Evolutionary conservation across 2,113 vertebrate genomes (phyloP).

Genomic region (Natator depressus): DNA sequence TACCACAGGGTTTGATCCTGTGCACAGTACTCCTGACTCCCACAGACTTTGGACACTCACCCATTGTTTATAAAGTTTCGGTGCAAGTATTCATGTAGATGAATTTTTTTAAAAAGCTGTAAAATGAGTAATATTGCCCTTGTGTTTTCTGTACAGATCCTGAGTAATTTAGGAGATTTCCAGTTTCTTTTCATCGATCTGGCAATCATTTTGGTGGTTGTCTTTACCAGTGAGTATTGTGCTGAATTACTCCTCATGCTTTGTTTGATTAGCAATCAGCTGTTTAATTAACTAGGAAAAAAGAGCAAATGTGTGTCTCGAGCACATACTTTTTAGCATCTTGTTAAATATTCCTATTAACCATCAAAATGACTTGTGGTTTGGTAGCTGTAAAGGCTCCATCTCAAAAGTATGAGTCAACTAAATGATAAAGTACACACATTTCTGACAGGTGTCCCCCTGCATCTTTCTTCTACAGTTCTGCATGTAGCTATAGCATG

Average conservation of each 20-base stretch:
- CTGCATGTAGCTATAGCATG: background rate
- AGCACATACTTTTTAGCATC: background rate
- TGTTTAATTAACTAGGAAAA: background rate
- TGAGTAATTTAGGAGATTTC: conserved; percentile 96
- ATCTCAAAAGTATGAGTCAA: background rate
- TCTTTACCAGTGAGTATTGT: conserved; percentile 95
- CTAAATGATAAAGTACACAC: background rate
- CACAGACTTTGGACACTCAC: background rate
- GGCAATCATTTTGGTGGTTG: conserved; percentile 94
- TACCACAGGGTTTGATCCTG: background rate
- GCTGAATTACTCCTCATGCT: background rate
- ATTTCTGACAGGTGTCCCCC: background rate
- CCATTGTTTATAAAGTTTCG: background rate
- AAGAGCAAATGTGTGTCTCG: background rate
- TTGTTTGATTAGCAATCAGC: background rate
- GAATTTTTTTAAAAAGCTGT: background rate
- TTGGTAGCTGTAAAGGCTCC: background rate
- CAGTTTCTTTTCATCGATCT: conserved; percentile 99
- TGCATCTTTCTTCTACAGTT: background rate
- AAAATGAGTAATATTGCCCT: background rate
- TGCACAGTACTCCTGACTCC: background rate
- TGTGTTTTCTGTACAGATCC: conserved; percentile 81
- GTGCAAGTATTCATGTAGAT: rapidly evolving
- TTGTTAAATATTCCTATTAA: background rate
- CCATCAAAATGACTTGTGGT: background rate